phyloP scores from a whole-genome alignment of 2,113 vertebrate species.

The Dasyornis broadbenti region DNA sequence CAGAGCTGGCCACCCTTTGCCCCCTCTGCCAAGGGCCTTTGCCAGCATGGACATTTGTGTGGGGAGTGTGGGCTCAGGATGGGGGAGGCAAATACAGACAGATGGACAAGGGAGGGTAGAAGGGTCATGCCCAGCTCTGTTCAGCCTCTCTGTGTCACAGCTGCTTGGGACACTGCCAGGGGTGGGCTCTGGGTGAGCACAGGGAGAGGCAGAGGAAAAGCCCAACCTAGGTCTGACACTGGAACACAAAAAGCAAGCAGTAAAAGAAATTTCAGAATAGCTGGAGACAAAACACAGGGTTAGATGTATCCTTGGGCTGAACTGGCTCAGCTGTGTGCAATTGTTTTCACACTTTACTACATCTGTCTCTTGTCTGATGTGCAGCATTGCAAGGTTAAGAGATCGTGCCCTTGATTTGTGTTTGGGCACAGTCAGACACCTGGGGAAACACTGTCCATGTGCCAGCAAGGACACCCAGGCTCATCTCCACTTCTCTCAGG shows the following conservation, averaged over 20 bases:
- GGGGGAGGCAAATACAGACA: background rate
- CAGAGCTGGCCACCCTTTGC: background rate
- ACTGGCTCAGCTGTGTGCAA: background rate
- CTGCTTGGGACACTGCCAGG: constrained; percentile 39
- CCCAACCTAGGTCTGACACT: background rate
- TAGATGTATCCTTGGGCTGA: background rate
- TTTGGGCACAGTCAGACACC: background rate
- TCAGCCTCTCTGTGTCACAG: constrained; percentile 19
- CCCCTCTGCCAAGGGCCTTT: constrained; percentile 34
- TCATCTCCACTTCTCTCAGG: background rate
- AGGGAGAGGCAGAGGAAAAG: background rate
- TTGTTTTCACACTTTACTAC: background rate
- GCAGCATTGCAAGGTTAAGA: background rate
- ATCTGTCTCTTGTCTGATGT: background rate
- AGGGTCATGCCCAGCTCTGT: background rate
- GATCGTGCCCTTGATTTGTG: background rate
- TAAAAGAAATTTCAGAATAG: background rate
- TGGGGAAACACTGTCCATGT: no score
- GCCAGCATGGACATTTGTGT: constrained; percentile 23
- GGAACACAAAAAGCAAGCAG: background rate
- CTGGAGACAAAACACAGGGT: background rate
- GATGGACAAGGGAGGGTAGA: constrained; percentile 31
- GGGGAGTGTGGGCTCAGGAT: background rate
- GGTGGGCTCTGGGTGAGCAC: background rate
- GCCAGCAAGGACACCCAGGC: background rate